Percentiles rank a stretch among this genome's conserved stretches.
Conservation (phyloP, 2,113 vertebrate genomes). For the Myiozetetes cayanensis region DNA sequence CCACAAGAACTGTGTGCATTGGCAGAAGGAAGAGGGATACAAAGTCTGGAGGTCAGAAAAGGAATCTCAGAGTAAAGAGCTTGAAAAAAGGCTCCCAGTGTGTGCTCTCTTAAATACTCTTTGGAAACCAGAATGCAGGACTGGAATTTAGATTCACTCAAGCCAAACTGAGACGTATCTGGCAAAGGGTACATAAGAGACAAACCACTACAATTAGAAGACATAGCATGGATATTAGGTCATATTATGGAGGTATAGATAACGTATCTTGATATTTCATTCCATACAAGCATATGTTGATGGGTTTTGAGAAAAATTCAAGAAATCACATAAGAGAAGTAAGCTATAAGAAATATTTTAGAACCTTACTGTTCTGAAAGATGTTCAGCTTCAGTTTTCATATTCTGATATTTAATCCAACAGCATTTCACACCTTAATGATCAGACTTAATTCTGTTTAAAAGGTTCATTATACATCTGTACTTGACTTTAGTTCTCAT, state of each 20-base stretch:
- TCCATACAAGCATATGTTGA: background rate
- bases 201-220: background rate
- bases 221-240: background rate
- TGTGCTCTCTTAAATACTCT: background rate
- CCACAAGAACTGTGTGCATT: background rate
- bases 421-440: background rate
- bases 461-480: background rate
- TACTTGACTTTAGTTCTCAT: background rate
- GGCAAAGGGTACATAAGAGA: background rate
- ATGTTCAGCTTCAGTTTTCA: background rate
- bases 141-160: background rate
- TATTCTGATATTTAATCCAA: background rate
- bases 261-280: background rate
- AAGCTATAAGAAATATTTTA: background rate
- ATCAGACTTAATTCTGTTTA: background rate
- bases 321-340: background rate
- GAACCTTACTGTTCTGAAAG: background rate
- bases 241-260: background rate
- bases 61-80: background rate
- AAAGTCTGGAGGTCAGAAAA: background rate
- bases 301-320: background rate
- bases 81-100: background rate
- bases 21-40: background rate
- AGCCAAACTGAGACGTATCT: accelerated
- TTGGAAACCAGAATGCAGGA: background rate